Percentiles rank a stretch among this genome's conserved stretches.
Conservation (phyloP, 1,140 invertebrate species). For the Anastrepha obliqua region DNA sequence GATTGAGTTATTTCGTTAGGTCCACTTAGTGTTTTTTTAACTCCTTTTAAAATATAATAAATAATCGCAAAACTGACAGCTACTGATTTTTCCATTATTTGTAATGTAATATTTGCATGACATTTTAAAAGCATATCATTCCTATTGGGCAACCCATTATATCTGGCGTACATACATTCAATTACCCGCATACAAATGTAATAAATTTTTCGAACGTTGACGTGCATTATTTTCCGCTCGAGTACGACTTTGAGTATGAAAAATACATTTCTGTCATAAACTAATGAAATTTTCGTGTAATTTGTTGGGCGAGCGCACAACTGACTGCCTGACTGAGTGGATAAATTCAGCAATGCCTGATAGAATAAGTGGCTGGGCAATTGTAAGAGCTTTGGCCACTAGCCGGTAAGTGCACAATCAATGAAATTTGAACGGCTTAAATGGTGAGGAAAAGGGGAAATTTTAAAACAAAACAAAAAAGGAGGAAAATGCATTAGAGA, state of each 20-base stretch:
- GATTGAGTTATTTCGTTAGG: too few relatives aligned
- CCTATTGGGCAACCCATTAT: background rate
- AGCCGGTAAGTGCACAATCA: constrained; percentile 22
- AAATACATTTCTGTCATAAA: constrained; percentile 44
- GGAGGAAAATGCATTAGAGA: background rate
- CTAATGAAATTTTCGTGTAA: constrained; percentile 46
- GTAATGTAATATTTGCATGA: too few relatives aligned
- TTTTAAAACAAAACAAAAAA: background rate
- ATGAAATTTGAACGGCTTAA: background rate
- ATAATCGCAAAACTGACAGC: too few relatives aligned
- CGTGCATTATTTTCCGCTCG: constrained; percentile 12
- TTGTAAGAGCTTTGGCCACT: constrained; percentile 9
- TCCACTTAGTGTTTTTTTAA: too few relatives aligned
- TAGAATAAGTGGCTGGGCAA: constrained; percentile 31
- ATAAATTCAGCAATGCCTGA: background rate
- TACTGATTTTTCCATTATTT: too few relatives aligned
- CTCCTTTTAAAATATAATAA: too few relatives aligned
- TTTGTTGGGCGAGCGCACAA: background rate
- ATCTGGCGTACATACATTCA: background rate
- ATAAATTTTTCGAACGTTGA: constrained; percentile 19
- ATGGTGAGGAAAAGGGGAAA: background rate
- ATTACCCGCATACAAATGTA: background rate
- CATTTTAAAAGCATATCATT: background rate
- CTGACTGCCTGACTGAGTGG: background rate
- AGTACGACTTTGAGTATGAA: background rate